phyloP scores from a whole-genome alignment of 2,888 invertebrate genomes.

The Pterobdella sp. region DNA sequence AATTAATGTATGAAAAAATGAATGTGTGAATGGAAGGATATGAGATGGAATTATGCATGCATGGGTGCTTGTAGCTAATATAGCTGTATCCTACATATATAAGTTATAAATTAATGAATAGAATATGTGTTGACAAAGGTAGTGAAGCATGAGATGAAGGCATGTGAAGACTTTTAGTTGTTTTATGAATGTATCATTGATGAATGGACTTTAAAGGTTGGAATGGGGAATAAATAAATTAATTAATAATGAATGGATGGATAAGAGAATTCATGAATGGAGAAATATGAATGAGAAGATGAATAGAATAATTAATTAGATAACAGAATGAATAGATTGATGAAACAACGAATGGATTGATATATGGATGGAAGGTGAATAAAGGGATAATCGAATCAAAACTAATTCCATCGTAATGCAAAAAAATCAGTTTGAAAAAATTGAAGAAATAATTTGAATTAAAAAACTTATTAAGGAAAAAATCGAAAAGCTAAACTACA shows the following conservation, averaged over 20 bases:
- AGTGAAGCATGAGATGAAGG: background rate
- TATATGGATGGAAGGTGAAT: background rate
- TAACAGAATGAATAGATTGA: background rate
- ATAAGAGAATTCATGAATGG: background rate
- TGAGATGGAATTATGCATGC: background rate
- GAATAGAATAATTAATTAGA: background rate
- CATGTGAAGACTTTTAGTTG: too few relatives aligned
- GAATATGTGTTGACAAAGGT: background rate
- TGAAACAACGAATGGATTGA: background rate
- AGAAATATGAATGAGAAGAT: background rate
- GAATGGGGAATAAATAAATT: background rate
- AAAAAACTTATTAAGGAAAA: too few relatives aligned
- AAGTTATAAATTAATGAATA: background rate
- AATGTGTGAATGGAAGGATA: too few relatives aligned
- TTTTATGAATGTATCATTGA: too few relatives aligned
- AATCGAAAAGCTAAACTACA: too few relatives aligned
- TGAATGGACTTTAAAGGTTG: too few relatives aligned
- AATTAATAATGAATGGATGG: background rate
- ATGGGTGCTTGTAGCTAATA: background rate
- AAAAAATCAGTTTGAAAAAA: too few relatives aligned
- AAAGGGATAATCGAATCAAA: too few relatives aligned
- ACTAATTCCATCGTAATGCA: too few relatives aligned
- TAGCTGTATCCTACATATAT: background rate
- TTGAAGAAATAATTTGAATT: too few relatives aligned
- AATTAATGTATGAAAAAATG: too few relatives aligned